Conservation (phyloP, 2,888 invertebrate species). For the Sclerodermus sp. region DNA sequence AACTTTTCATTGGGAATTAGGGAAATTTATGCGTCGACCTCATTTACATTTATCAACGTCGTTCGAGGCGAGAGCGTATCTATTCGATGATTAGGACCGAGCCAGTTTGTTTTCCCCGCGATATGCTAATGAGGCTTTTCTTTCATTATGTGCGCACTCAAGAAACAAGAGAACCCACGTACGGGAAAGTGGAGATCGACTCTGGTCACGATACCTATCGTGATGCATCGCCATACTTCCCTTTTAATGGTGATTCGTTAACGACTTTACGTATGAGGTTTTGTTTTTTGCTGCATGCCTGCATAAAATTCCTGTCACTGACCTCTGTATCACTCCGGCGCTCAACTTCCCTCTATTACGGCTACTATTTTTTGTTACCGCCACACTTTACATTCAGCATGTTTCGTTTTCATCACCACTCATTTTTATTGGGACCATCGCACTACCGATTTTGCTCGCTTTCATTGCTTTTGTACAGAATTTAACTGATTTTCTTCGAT, state of each 20-base stretch:
- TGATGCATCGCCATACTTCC: conserved; percentile 16
- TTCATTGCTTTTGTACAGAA: no score
- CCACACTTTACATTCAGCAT: no score
- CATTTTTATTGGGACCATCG: no score
- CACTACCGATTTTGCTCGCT: no score
- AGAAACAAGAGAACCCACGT: conserved; percentile 3
- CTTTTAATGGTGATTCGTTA: conserved; percentile 5
- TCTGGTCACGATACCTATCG: conserved; percentile 15
- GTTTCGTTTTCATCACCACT: no score
- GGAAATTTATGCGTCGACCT: conserved; percentile 32
- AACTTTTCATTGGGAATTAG: conserved; percentile 39
- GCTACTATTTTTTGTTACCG: no score
- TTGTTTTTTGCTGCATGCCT: no score
- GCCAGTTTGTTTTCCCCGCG: conserved; percentile 20
- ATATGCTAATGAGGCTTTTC: conserved; percentile 21
- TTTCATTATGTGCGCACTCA: conserved; percentile 8
- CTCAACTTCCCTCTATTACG: no score
- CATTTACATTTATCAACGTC: conserved; percentile 44
- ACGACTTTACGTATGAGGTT: no score
- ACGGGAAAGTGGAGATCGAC: conserved; percentile 10
- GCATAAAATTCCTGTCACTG: no score
- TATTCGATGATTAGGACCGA: conserved; percentile 19
- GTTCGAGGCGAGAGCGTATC: conserved; percentile 7
- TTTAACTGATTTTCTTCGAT: no score
- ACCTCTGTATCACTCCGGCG: no score